phyloP scores from a whole-genome alignment of 2,888 invertebrate species.

The Volucella zonaria region DNA sequence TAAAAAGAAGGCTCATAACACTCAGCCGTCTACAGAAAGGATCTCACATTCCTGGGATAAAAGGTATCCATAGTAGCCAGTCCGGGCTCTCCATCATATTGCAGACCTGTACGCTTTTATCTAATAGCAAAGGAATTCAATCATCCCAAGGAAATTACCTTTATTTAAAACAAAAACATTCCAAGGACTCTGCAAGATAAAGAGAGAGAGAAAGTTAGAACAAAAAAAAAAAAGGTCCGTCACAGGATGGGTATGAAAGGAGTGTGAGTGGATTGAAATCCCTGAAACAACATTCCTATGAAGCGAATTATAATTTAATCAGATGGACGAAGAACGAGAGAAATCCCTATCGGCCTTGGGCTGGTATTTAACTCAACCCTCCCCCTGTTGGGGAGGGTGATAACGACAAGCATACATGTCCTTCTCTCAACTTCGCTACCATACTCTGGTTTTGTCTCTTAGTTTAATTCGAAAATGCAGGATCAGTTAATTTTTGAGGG shows the following conservation, averaged over 20 bases:
- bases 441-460: not conserved
- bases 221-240: too few relatives aligned
- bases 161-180: conserved; percentile 52
- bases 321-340: conserved; percentile 6
- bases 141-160: conserved; percentile 47
- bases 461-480: conserved; percentile 40
- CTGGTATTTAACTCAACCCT: conserved; percentile 18
- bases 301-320: conserved; percentile 47
- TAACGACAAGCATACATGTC: not conserved
- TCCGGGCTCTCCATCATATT: not conserved
- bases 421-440: not conserved
- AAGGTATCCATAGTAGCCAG: not conserved
- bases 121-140: conserved; percentile 47
- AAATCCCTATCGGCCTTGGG: conserved; percentile 45
- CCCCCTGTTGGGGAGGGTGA: not conserved
- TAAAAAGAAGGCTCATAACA: conserved; percentile 16
- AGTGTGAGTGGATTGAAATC: not conserved
- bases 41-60: not conserved
- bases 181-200: not conserved
- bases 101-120: not conserved
- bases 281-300: conserved; percentile 24
- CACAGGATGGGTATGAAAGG: too few relatives aligned
- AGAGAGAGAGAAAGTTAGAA: not conserved
- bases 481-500: conserved; percentile 48
- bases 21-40: conserved; percentile 30